Base-by-base conservation (phyloP, 2,888 invertebrate genomes). In the Endomychus coccineus region DNA sequence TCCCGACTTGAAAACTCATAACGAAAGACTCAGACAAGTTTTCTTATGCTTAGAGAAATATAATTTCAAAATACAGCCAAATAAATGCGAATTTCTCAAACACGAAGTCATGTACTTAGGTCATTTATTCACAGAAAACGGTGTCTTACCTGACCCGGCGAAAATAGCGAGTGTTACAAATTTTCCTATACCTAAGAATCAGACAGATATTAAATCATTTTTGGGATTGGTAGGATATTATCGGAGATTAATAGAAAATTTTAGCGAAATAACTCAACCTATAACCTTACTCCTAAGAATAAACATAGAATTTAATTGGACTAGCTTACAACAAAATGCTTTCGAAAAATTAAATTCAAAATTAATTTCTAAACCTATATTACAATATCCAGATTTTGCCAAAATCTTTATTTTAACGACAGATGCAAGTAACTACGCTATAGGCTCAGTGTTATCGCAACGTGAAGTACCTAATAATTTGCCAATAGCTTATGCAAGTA, bases 401-500 rank as follows among this genome's bases (percentile, higher is more conserved):
- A 46, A 54, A 44, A 9, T 17, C 12, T 62, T 61, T 37, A 36
- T 48, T 12, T 23, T 59, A 7, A 51, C 52, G 1, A 60, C 62
- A 1, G 64, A 64, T 38, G 64, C 62, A 0, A 52, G 50, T 12
- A 51, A 61, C 24, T 45, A 43, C 22, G 53, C 54, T 7, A 39
- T 60, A 2, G 58, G 57, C 3, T 47, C 49, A 0, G 44, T 62
- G 0, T 19, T 61, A 4, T 52, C 55, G 1, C 61, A 64, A 46
- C 47, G 46, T 16, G 3, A 40, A 39, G 22, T 49, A 34, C 40
- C 45, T 16, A 44, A 51, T 27, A 55, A 62, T 35, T 36, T 54
- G 11, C 61, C 59, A 1, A 50, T 66, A 2, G 59, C 61, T 9
- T 66, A 58, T 39, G 55, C 57, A 3, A 50, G 50, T 15, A 32